Evolutionary conservation across 2,888 invertebrate genomes (phyloP), one percentile per base, ranked within the genome.

Genomic region (Scelioninae gen. 1): DNA sequence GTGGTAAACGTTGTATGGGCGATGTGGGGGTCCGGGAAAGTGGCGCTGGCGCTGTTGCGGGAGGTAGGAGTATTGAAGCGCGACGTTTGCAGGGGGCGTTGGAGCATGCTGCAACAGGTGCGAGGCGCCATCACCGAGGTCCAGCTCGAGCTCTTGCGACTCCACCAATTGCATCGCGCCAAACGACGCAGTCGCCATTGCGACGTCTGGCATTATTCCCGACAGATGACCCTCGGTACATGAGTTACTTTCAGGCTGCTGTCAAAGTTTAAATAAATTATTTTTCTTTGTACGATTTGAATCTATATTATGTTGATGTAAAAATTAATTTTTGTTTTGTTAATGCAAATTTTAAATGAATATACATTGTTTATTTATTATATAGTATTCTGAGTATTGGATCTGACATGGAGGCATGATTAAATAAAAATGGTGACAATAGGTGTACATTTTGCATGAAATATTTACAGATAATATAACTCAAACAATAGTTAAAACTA

Each of bases 131-230:
- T 98, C 97, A 0, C 98, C 98, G 85, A 98, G 94, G 92, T 97
- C 97, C 87, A 97, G 93, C 91, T 97, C 97, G 90, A 97, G 93
- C 87, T 95, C 95, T 86, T 93, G 94, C 84, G 93, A 93, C 86
- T 94, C 94, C 81, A 93, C 93, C 85, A 95, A 93, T 92, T 95
- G 95, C 89, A 95, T 94, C 92, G 94, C 96, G 6, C 93, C 95
- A 89, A 94, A 94, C 84, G 94, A 96, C 84, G 95, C 96, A 74
- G 95, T 97, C 88, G 97, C 97, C 97, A 97, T 97, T 13, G 97
- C 97, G 87, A 98, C 97, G 93, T 98, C 98, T 0, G 98, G 98
- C 95, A 98, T 97, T 88, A 96, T 95, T 83, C 97, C 97, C 23
- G 96, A 95, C 82, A 96, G 93, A 88, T 95, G 95, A 88, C 96